Evolutionary conservation across 2,113 vertebrate species (phyloP).

Genomic region (Trochalopteron elliotii): DNA sequence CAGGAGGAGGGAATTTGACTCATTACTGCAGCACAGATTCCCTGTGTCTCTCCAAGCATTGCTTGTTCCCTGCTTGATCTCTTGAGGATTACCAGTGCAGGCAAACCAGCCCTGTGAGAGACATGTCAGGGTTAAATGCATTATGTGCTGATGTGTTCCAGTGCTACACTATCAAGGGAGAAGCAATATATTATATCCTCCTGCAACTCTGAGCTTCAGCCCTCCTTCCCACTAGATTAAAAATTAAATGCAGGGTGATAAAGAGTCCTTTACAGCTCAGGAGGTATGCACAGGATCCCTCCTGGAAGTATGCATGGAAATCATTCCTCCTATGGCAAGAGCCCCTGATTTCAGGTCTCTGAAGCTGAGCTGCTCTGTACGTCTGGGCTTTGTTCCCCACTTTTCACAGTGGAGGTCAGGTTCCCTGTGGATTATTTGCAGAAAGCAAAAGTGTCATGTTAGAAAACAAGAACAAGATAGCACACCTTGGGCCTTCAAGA

Average conservation of each 20-base stretch:
- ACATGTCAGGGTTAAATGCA: background rate
- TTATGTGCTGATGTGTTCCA: background rate
- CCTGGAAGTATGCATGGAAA: background rate
- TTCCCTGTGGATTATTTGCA: background rate
- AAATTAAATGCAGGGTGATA: background rate
- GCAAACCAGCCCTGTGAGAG: background rate
- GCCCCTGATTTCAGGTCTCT: background rate
- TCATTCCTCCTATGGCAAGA: background rate
- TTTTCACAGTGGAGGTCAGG: background rate
- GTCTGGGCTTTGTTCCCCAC: background rate
- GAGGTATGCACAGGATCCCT: background rate
- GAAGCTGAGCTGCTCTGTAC: background rate
- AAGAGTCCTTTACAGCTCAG: background rate
- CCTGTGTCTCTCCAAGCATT: background rate
- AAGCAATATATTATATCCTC: background rate
- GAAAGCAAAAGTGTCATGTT: background rate
- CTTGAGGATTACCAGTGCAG: background rate
- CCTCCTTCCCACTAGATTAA: background rate
- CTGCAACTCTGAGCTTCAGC: background rate
- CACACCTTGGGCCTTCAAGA: background rate
- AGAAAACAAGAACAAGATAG: background rate
- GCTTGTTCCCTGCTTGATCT: background rate
- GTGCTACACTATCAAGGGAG: background rate
- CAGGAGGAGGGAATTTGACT: background rate
- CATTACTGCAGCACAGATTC: background rate